These are phyloP conservation scores for Drosophila erecta DNA, from an alignment of 1,140 invertebrate species.

Conservation along the genomic window DNA sequence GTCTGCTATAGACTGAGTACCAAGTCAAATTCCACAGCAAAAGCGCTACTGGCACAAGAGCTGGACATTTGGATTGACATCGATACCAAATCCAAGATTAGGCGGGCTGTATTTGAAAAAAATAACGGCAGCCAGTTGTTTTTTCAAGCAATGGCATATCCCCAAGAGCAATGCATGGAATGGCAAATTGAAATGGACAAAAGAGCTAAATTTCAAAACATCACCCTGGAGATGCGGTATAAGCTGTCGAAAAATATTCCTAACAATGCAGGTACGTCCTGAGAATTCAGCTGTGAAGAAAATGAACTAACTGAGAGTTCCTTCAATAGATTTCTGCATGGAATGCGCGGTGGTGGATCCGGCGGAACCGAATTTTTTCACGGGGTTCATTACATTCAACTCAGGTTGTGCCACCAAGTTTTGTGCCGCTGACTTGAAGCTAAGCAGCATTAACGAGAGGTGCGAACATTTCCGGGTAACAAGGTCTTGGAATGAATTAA, in stretches of 20 bases:
- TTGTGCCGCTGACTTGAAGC: slow-evolving; percentile 83
- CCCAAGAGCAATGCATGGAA: slow-evolving; percentile 52
- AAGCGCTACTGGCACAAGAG: slow-evolving; percentile 59
- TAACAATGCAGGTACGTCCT: slow-evolving; percentile 35
- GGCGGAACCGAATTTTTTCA: slow-evolving; percentile 68
- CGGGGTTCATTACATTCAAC: slow-evolving; percentile 75
- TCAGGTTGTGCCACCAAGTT: slow-evolving; percentile 78
- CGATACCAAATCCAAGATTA: slow-evolving; percentile 74
- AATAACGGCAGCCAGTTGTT: slow-evolving; percentile 53
- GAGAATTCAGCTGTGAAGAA: too few species aligned
- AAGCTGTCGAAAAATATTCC: slow-evolving; percentile 70
- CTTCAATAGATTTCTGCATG: slow-evolving; percentile 66
- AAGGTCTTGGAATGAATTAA: not conserved
- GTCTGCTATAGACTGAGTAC: slow-evolving; percentile 84
- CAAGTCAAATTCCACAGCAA: slow-evolving; percentile 53
- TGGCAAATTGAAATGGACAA: slow-evolving; percentile 68
- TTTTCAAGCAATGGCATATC: slow-evolving; percentile 55
- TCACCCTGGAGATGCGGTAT: slow-evolving; percentile 83
- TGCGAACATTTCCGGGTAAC: not conserved
- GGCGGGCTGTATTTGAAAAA: slow-evolving; percentile 64
- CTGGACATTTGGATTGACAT: slow-evolving; percentile 59
- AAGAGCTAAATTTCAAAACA: slow-evolving; percentile 84
- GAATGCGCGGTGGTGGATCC: slow-evolving; percentile 80
- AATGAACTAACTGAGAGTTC: too few species aligned
- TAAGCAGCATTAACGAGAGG: slow-evolving; percentile 62